Conservation (phyloP, 2,888 invertebrate genomes). For the Agrochola circellaris region DNA sequence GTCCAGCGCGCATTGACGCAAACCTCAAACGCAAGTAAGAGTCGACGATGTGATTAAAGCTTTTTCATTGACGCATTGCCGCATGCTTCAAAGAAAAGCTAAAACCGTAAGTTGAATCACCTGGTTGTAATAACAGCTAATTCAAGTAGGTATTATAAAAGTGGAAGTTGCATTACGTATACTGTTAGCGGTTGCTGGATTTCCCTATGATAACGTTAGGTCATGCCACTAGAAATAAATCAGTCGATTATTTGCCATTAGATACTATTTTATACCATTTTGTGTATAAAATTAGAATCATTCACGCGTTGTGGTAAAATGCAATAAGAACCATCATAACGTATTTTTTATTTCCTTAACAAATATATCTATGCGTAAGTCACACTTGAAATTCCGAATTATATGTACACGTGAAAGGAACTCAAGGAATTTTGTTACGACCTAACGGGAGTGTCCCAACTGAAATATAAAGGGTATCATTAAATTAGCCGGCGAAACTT, state of each 20-base stretch:
- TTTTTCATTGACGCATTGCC: slow-evolving; percentile 4
- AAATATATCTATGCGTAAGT: not conserved
- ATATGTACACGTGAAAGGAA: not conserved
- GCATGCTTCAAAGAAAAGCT: not conserved
- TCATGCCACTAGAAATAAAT: not conserved
- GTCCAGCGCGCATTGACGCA: slow-evolving; percentile 10
- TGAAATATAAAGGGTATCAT: not conserved
- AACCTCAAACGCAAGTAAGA: slow-evolving; percentile 10
- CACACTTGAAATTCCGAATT: not conserved
- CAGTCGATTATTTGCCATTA: not conserved
- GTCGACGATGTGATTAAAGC: slow-evolving; percentile 1
- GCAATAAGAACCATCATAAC: not conserved
- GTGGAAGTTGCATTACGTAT: not conserved
- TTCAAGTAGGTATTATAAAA: not conserved
- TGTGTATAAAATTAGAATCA: not conserved
- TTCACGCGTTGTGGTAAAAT: not conserved
- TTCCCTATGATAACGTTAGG: not conserved
- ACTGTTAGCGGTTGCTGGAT: not conserved
- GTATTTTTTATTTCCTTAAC: not conserved
- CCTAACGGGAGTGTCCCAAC: not conserved
- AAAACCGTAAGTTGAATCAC: not conserved
- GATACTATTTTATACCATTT: not conserved
- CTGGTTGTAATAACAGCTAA: not conserved
- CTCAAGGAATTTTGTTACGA: not conserved
- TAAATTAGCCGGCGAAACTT: too few relatives aligned